Evolutionary conservation across 2,113 vertebrate genomes (phyloP).

Genomic region (Scartelaos histophorus): DNA sequence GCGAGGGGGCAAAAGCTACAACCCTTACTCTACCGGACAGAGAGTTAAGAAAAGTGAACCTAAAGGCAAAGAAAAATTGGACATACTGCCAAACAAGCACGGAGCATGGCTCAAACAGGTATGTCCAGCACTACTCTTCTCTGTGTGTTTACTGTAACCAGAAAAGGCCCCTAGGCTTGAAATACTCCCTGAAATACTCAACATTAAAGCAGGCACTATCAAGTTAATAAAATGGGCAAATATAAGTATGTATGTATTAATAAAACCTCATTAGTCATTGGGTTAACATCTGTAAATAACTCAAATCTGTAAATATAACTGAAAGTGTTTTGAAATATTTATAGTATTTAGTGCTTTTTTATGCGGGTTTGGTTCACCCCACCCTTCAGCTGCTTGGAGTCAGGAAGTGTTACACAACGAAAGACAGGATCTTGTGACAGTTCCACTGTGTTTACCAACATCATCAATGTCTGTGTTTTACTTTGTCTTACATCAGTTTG

Average conservation of each 20-base stretch:
- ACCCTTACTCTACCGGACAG: conserved; percentile 74
- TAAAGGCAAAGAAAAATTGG: conserved; percentile 66
- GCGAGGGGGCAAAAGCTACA: conserved; percentile 76
- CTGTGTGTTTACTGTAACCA: not conserved
- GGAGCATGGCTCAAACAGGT: conserved; percentile 80
- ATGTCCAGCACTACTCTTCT: conserved; percentile 5
- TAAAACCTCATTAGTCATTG: too few species aligned
- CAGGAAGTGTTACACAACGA: conserved; percentile 69
- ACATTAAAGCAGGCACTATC: not conserved
- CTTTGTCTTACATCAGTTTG: not conserved
- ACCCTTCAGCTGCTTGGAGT: conserved; percentile 50
- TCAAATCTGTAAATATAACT: not conserved
- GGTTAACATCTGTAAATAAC: not conserved
- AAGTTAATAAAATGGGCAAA: not conserved
- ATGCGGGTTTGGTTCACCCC: conserved; percentile 37
- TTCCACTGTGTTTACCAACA: conserved; percentile 59
- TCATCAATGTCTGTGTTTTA: not conserved
- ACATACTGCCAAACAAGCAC: conserved; percentile 73
- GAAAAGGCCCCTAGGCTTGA: not conserved
- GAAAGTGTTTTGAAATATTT: conserved; percentile 9
- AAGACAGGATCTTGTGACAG: conserved; percentile 72
- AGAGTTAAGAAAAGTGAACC: conserved; percentile 63
- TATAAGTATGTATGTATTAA: too few species aligned
- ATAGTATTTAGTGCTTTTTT: conserved; percentile 9
- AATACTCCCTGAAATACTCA: too few species aligned